Evolutionary conservation across 2,113 vertebrate genomes (phyloP), one percentile per base, ranked within the genome.

Genomic region (Sapayoa aenigma): DNA sequence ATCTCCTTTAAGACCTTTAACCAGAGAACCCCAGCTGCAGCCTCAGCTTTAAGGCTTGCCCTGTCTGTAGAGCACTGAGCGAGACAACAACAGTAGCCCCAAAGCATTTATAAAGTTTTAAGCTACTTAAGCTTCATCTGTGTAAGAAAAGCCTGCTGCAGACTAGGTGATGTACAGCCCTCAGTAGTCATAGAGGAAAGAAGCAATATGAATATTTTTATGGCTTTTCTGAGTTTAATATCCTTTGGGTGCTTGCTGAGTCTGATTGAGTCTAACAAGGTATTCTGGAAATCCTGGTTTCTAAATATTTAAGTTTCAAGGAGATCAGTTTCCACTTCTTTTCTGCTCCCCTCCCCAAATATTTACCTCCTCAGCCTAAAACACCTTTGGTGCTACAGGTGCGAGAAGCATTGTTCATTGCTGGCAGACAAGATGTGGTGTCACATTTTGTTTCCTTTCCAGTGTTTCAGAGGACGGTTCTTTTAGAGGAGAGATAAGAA

Each of bases 41-140:
- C 41, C 55, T 89, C 63, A 74, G 50, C 74, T 77, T 89, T 90
- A 69, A 62, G 68, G 19, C 73, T 86, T 52, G 30, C 62, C 30
- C 52, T 59, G 30, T 90, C 72, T 62, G 33, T 71, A 53, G 50
- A 80, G n/a, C 44, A 11, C n/a, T 52, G 72, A 37, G 60, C 27
- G 65, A 65, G 68, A 41, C 41, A 56, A 31, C 49, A 60, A 44
- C 0, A 0, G 39, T 41, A 77, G 50, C 42, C 35, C 31, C 50
- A 81, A 78, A 81, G 47, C 46, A 55, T 89, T 91, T 89, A 62
- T 52, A 42, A 89, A 94, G 68, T 92, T 90, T 90, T 88, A 95
- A 94, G 42, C 90, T 94, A 63, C 63, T 83, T 93, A 95, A 87
- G 75, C 47, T 68, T 92, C 55, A 30, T 67, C 52, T 74, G 47